Conservation (phyloP, 2,888 invertebrate species). For the Aporophyla lueneburgensis region DNA sequence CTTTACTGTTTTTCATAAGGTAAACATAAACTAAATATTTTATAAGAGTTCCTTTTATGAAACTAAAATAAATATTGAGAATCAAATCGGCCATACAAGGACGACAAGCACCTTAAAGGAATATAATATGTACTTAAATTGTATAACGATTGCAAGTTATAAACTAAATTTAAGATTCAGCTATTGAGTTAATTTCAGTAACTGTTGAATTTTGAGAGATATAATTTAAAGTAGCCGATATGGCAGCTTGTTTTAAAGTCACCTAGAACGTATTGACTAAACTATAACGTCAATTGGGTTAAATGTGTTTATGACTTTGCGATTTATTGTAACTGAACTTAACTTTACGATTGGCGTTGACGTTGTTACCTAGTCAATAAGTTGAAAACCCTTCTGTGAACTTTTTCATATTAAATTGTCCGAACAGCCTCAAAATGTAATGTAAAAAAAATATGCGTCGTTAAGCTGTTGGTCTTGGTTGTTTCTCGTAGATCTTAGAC, state of each 20-base stretch:
- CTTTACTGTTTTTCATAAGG: neutral
- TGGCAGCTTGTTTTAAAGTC: conserved; percentile 11
- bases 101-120: too few relatives aligned
- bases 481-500: too few relatives aligned
- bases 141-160: neutral
- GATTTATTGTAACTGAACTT: conserved; percentile 19
- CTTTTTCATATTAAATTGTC: neutral
- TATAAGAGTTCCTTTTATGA: neutral
- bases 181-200: conserved; percentile 10
- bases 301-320: conserved; percentile 20
- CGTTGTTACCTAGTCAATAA: neutral
- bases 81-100: neutral
- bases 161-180: neutral
- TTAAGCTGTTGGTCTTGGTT: too few relatives aligned
- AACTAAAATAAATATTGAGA: neutral
- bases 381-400: too few relatives aligned
- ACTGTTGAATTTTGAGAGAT: neutral
- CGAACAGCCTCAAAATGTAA: too few relatives aligned
- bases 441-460: neutral
- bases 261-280: conserved; percentile 8
- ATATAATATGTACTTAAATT: neutral
- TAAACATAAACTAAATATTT: neutral
- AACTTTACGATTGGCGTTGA: conserved; percentile 15
- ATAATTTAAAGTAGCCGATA: neutral
- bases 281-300: conserved; percentile 3